Percentiles rank a stretch among this genome's conserved stretches.
Conservation (phyloP, 2,797 vertebrate species). For the Siniperca obscura region DNA sequence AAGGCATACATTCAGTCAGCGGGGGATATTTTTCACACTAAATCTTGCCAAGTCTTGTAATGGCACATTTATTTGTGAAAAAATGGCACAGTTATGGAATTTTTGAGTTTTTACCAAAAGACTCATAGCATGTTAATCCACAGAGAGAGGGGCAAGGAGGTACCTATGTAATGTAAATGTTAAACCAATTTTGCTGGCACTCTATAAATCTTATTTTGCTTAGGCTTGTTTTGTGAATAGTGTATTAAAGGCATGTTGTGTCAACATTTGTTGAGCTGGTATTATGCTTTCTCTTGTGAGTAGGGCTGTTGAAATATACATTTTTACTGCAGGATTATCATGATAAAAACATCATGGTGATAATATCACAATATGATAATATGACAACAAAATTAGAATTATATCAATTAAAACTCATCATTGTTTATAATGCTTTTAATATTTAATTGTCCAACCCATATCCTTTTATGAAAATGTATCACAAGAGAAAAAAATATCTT, state of each 20-base stretch:
- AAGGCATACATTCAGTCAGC: constrained; percentile 55
- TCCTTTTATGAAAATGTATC: neutral
- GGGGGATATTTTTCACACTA: constrained; percentile 61
- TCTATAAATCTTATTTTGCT: constrained; percentile 3
- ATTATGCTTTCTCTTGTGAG: neutral
- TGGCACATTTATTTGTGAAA: constrained; percentile 63
- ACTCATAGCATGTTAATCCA: constrained; percentile 9
- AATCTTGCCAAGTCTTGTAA: constrained; percentile 59
- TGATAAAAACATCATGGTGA: neutral
- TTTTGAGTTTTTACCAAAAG: constrained; percentile 37
- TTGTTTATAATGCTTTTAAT: neutral
- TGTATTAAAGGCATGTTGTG: constrained; percentile 7
- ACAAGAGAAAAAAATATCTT: neutral
- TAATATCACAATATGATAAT: neutral
- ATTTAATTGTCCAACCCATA: neutral
- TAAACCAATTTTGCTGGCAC: neutral
- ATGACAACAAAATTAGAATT: neutral
- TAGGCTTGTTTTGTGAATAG: constrained; percentile 31
- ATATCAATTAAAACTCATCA: neutral
- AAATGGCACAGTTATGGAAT: constrained; percentile 44
- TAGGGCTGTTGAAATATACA: neutral
- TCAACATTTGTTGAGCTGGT: neutral
- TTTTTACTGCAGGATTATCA: neutral
- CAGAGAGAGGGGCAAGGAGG: neutral
- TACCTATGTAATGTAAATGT: neutral